phyloP scores from a whole-genome alignment of 2,888 invertebrate genomes.

The Cosmia pyralina region DNA sequence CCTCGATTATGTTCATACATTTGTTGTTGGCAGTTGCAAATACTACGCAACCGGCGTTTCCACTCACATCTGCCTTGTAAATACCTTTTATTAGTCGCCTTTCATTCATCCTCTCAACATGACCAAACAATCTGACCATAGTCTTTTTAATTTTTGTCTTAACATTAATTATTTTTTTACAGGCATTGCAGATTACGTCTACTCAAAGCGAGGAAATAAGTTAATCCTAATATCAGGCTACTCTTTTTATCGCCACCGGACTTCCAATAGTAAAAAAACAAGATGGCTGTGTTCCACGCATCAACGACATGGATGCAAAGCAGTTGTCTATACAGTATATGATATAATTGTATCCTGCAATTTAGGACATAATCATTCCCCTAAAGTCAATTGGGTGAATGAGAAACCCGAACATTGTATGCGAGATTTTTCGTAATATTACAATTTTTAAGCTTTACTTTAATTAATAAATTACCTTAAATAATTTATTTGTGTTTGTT shows the following conservation, averaged over 20 bases:
- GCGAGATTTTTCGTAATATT: neutral
- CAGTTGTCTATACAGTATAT: conserved; percentile 28
- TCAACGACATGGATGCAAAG: conserved; percentile 25
- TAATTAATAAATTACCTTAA: neutral
- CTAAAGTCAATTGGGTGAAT: conserved; percentile 24
- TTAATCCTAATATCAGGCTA: conserved; percentile 22
- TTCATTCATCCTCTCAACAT: no score
- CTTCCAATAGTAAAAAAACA: conserved; percentile 1
- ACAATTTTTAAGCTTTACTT: neutral
- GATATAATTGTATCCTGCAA: conserved; percentile 6
- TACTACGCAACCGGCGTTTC: no score
- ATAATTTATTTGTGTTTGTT: neutral
- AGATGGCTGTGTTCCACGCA: conserved; percentile 42
- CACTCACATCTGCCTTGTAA: no score
- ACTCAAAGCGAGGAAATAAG: conserved; percentile 23
- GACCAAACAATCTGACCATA: no score
- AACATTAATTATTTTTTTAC: conserved; percentile 2
- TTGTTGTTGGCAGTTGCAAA: no score
- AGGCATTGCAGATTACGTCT: conserved; percentile 16
- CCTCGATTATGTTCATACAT: no score
- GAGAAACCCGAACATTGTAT: conserved; percentile 1
- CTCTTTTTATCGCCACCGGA: conserved; percentile 26
- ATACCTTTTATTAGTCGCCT: no score
- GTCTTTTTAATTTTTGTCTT: no score
- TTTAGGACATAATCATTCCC: conserved; percentile 16